Evolutionary conservation across 1,140 invertebrate genomes (phyloP), one percentile per base, ranked within the genome.

Genomic region (Orius insidiosus): DNA sequence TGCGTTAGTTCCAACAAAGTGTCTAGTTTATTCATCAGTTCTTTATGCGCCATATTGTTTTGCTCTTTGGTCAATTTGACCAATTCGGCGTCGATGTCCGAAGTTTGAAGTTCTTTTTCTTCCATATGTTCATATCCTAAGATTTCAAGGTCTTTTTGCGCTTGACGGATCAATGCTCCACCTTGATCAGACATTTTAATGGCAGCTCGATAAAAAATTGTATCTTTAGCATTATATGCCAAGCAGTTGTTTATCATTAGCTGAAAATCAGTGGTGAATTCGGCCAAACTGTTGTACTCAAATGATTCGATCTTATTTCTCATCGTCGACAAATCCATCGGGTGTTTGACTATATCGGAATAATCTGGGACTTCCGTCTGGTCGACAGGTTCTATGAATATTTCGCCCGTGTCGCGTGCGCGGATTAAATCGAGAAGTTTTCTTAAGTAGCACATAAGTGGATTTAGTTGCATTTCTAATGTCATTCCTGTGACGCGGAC

Each of bases 251-350:
- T 76, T 19, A 96, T 85, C 78, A 97, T 96, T 0, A 96, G 66
- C 56, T 83, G 76, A 59, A 97, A 96, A 66, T 98, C 94, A 1
- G 64, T 64, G 59, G 92, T 82, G 57, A 97, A 79, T 11, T 78
- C 72, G 45, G 80, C 75, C 33, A 97, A 66, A 15, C 71, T 77
- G 4, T 52, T 55, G 56, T 79, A 79, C 47, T 68, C 54, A 52
- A 69, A 67, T 14, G 52, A 42, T 35, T 70, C 60, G 10, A 75
- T 58, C 58, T 78, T 77, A 42, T 66, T 66, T 53, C 69, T 63
- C 85, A 98, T 97, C 0, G 90, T 96, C 37, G 84, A 83, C 33
- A 97, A 71, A 63, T 97, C 93, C 90, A 98, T 98, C 0, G 94
- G 93, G 52, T 86, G 69, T 46, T 86, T 80, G 1, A 98, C 89